Evolutionary conservation across 2,113 vertebrate genomes (phyloP).

Genomic region (Stomatorhinus ivindoensis): DNA sequence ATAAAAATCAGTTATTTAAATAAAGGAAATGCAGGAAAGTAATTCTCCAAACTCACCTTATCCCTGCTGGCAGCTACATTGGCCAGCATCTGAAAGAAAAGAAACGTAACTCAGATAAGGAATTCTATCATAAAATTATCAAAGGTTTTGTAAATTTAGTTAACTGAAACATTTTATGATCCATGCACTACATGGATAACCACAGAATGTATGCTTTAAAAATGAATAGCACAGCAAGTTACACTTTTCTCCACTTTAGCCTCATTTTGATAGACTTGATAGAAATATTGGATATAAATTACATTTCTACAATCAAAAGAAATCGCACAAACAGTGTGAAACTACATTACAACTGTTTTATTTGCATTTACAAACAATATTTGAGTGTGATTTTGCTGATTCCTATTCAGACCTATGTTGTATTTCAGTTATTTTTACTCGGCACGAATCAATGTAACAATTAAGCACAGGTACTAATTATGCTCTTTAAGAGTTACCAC

Average conservation of each 20-base stretch:
- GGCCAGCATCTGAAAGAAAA: constrained; percentile 5
- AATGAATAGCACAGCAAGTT: not conserved
- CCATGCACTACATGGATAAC: not conserved
- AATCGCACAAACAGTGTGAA: not conserved
- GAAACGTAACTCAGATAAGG: not conserved
- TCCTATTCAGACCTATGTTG: not conserved
- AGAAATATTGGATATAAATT: not conserved
- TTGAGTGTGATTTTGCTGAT: not conserved
- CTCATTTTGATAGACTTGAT: not conserved
- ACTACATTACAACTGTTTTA: not conserved
- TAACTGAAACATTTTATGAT: not conserved
- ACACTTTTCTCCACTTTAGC: not conserved
- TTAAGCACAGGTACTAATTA: not conserved
- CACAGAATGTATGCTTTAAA: not conserved
- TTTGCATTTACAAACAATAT: not conserved
- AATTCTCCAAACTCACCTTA: constrained; percentile 9
- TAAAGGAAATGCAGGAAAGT: not conserved
- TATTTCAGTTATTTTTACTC: not conserved
- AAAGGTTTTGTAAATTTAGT: not conserved
- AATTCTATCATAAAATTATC: not conserved
- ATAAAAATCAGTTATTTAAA: not conserved
- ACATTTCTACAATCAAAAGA: not conserved
- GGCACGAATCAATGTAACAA: not conserved
- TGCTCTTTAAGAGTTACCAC: not conserved
- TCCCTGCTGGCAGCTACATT: not conserved